Base-by-base conservation (phyloP, 2,797 vertebrate genomes). In the Trachops cirrhosus region DNA sequence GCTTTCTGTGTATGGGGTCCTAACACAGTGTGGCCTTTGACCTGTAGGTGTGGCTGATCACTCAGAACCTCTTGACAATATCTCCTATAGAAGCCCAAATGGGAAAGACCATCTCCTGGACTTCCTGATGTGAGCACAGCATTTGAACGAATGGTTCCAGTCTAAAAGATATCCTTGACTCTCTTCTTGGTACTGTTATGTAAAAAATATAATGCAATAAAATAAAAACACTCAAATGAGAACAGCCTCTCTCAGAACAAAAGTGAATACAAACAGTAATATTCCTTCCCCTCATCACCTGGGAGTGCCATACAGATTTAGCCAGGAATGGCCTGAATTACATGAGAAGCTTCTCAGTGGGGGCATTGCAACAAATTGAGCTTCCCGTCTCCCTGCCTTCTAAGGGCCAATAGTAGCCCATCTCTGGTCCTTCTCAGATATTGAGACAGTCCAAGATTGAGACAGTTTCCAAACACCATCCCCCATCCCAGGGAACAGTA, bases 131-230 rank as follows among this genome's bases (percentile, higher is more conserved):
- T 68, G 80, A 88, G 12, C 0, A 2, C 9, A 41, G 62, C 32
- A 59, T 52, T 39, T 12, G 32, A 92, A 83, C 68, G 21, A 11
- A n/a, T 5, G 57, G 18, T 73, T 70, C 64, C 77, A 44, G 21
- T 16, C 82, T 52, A 68, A 89, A 92, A 86, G 87, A 77, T 64
- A 21, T 9, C 50, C 50, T 54, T 46, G 8, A 64, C 14, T 34
- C 44, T 26, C 80, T 73, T 78, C 87, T 59, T 59, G 22, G 75
- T 73, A 79, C 91, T n/a, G 19, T 71, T 52, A n/a, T 75, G 6
- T 48, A 26, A 48, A 70, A 74, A 70, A 52, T 32, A 22, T 16
- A 68, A 48, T 22, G 11, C 0, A 1, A 39, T 39, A 57, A 77
- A 39, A 68, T 52, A 57, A 78, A 92, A 92, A 41, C 12, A 46